Base-by-base conservation (phyloP, 2,113 vertebrate genomes). In the Lucifuga dentata region DNA sequence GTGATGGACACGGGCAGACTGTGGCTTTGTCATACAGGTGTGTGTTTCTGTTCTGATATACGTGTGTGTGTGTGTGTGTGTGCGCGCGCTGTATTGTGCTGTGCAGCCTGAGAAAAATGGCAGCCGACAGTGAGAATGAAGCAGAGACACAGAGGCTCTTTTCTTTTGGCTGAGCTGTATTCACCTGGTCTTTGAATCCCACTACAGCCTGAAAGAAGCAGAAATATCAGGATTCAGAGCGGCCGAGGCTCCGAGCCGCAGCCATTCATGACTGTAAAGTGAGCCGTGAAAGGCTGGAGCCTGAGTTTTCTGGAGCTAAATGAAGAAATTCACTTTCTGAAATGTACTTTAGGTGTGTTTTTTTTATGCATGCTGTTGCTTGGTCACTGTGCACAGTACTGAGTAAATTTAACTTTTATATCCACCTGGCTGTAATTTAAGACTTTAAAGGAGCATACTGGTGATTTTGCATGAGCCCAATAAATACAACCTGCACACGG, bases 111-210 rank as follows among this genome's bases (percentile, higher is more conserved):
- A 29, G 62, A 35, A 40, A 41, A 29, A 33, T 21, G 16, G 20
- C 24, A 45, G 17, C n/a, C 32, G 16, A 69, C 57, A 72, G 62
- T 65, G 59, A 40, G 68, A 68, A 20, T 26, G 32, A 66, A 21
- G 48, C 29, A 64, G 65, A 53, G 16, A 83, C 51, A 63, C 48
- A 69, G 55, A 77, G 67, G 72, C 36, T 1, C 49, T 46, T 82
- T 76, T 80, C 73, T 78, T 69, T 65, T 46, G 24, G 36, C 8
- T 2, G 15, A 16, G 10, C 41, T 15, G 44, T 52, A 51, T 52
- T 50, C 70, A 76, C 80, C 81, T 80, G 58, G 63, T 7, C 13
- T 76, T 61, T 48, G 11, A 41, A 16, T 41, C 16, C 39, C 36
- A 40, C 36, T 17, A 39, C 58, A 29, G 45, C 50, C 4, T 69